Evolutionary conservation across 2,797 vertebrate species (phyloP), one percentile per base, ranked within the genome.

Genomic region (Trachurus trachurus): DNA sequence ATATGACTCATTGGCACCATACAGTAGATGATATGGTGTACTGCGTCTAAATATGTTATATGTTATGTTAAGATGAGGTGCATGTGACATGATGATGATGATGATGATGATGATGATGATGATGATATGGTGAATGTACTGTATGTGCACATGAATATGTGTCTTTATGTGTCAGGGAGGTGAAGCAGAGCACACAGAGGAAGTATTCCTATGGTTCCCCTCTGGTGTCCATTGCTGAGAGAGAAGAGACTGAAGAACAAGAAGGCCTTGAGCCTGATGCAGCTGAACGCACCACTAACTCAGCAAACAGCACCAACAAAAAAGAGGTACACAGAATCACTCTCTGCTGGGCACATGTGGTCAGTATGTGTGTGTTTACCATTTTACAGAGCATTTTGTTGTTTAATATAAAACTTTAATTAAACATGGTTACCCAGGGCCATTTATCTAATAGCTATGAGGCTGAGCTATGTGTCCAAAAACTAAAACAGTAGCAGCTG

Each of bases 171-270:
- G 63, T 86, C 83, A 95, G 93, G 58, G 87, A 88, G 76, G 73
- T 73, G 64, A 53, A 80, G 68, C 73, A 64, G 71, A 85, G 37
- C 4, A 53, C 71, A 71, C 56, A 69, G 52, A 74, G 60, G 54
- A 90, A 59, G 57, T 19, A 1, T 50, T 68, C 52, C 9, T 39
- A 17, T 34, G 3, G 66, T 70, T 90, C 92, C 45, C 69, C 34
- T 72, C 92, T 97, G 76, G 6, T 91, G 52, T 88, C 94, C 62
- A 49, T 97, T 53, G 58, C 61, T 63, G 98, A 98, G 94, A 91
- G 19, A 63, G 94, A 96, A 83, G 96, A 96, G 92, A 88, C 57
- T 22, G 56, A 88, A 69, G 63, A 42, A 61, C 6, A 1, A 57
- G n/a, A 81, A 54, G 42, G 63, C 44, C 56, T 68, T 29, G 88